Conservation (phyloP, 2,888 invertebrate genomes). For the Spisula solida region DNA sequence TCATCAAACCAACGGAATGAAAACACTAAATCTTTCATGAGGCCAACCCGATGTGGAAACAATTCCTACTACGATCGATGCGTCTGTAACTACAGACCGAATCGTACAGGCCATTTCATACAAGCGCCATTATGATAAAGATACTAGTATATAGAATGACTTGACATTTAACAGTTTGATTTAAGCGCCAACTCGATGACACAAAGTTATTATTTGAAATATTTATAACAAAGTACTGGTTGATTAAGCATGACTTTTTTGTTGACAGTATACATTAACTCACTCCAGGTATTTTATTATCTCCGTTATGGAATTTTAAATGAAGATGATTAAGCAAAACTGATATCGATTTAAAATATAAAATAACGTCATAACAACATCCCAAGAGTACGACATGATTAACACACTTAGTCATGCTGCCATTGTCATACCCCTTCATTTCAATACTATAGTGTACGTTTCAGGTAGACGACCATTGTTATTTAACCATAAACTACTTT, state of each 20-base stretch:
- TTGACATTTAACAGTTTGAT: background rate
- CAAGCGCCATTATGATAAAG: background rate
- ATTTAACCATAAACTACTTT: background rate
- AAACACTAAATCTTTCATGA: constrained; percentile 24
- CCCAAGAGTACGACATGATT: background rate
- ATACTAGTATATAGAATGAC: background rate
- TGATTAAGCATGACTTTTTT: constrained; percentile 6
- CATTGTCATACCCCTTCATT: no score
- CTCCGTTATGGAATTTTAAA: background rate
- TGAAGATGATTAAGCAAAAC: background rate
- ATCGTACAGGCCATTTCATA: background rate
- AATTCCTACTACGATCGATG: background rate
- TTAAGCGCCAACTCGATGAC: background rate
- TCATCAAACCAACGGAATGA: constrained; percentile 18
- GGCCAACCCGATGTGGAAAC: background rate
- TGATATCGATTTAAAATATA: background rate
- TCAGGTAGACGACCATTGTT: background rate
- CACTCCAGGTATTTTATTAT: background rate
- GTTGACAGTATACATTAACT: background rate
- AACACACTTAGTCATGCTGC: background rate
- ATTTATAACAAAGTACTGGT: background rate
- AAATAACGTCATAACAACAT: background rate
- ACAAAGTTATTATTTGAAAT: background rate
- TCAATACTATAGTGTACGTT: background rate
- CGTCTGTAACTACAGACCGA: background rate